Evolutionary conservation across 2,888 invertebrate species (phyloP).

Genomic region (Dascillus cervinus): DNA sequence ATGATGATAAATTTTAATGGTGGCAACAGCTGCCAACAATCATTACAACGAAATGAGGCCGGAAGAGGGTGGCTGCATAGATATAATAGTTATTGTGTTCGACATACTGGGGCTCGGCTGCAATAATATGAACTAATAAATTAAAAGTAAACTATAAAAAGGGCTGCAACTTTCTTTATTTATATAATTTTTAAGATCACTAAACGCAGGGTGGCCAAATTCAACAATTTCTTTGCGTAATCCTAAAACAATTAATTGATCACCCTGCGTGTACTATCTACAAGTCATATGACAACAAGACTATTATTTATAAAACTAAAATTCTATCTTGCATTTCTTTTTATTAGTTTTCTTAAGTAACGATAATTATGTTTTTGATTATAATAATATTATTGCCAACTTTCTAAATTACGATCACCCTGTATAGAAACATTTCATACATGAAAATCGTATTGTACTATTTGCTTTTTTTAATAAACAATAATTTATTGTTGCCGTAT

Average conservation of each 20-base stretch:
- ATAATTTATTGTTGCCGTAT: too few species aligned
- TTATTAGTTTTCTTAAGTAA: too few species aligned
- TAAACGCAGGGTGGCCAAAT: too few species aligned
- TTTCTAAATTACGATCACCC: conserved; percentile 22
- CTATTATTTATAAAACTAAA: conserved; percentile 29
- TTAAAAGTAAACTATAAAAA: too few species aligned
- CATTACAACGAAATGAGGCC: conserved; percentile 28
- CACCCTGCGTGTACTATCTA: conserved; percentile 11
- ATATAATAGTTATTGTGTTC: too few species aligned
- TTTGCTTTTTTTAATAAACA: too few species aligned
- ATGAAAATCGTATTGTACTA: conserved; percentile 6
- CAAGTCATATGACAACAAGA: conserved; percentile 17
- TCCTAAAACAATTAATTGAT: too few species aligned
- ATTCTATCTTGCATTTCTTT: conserved; percentile 26
- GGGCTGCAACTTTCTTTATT: too few species aligned
- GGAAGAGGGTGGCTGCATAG: conserved; percentile 40
- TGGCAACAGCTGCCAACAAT: conserved; percentile 44
- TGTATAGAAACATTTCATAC: conserved; percentile 22
- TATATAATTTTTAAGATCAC: too few species aligned
- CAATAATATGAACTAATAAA: too few species aligned
- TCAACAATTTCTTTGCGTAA: too few species aligned
- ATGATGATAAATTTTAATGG: conserved; percentile 58
- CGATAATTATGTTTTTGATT: conserved; percentile 17
- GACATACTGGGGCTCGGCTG: too few species aligned
- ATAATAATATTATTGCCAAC: conserved; percentile 30